Evolutionary conservation across 2,797 vertebrate species (phyloP).

Genomic region (Coccyzus lansbergi): DNA sequence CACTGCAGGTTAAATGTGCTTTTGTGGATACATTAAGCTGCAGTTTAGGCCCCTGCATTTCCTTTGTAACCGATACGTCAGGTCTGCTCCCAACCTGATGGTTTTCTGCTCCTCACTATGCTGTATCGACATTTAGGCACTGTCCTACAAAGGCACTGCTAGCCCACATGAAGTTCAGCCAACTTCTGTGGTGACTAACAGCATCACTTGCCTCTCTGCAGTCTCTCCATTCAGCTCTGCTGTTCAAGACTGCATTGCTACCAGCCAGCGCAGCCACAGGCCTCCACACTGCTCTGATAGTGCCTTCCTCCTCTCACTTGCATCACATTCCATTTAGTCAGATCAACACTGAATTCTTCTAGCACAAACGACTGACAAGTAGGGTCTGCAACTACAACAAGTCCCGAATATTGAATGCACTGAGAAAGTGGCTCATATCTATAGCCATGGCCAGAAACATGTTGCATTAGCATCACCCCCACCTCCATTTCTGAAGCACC

Average conservation of each 20-base stretch:
- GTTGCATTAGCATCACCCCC: neutral
- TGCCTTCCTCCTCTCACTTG: neutral
- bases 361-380: neutral
- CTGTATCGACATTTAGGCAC: neutral
- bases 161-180: neutral
- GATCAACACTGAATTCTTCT: neutral
- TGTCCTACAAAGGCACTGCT: neutral
- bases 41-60: neutral
- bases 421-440: neutral
- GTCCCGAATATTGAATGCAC: neutral
- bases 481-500: neutral
- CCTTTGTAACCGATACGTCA: neutral
- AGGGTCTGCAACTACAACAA: neutral
- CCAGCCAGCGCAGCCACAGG: neutral
- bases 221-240: neutral
- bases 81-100: neutral
- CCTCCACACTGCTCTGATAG: neutral
- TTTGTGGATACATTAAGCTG: neutral
- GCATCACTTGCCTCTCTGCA: neutral
- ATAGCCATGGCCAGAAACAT: neutral
- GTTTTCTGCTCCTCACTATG: neutral
- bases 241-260: neutral
- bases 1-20: neutral
- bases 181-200: neutral
- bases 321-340: neutral